Percentiles rank a stretch among this genome's conserved stretches.
phyloP scores from a whole-genome alignment of 2,113 vertebrate species.

The Cheilinus undulatus region DNA sequence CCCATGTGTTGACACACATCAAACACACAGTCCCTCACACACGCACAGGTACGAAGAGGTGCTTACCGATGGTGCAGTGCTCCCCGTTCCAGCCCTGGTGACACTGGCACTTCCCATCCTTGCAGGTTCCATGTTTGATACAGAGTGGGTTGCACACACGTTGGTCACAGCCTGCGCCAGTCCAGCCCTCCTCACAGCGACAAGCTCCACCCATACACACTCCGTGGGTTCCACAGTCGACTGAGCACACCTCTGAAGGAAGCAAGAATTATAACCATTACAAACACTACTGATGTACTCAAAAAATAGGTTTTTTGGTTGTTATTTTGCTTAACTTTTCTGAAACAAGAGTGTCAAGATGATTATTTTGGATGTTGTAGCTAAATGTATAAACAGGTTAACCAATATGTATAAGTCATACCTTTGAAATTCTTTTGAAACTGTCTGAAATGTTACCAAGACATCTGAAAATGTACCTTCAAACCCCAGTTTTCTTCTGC shows the following conservation, averaged over 20 bases:
- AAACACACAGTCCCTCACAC: constrained; percentile 34
- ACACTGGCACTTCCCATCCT: constrained; percentile 99
- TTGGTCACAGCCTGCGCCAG: constrained; percentile 94
- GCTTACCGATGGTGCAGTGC: constrained; percentile 99
- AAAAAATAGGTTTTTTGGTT: too few species aligned
- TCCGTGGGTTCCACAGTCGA: constrained; percentile 98
- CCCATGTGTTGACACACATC: constrained; percentile 53
- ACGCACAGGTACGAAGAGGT: constrained; percentile 23
- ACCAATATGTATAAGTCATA: too few species aligned
- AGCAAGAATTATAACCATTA: not conserved
- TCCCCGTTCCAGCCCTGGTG: constrained; percentile 99
- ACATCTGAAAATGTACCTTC: not conserved
- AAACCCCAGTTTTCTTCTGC: not conserved
- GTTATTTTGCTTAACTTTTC: too few species aligned
- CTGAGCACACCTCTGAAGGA: constrained; percentile 94
- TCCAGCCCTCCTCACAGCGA: constrained; percentile 99
- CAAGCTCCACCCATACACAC: constrained; percentile 97
- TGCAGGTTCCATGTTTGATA: constrained; percentile 98
- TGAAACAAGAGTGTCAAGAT: too few species aligned
- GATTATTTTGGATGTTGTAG: too few species aligned
- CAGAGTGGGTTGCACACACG: constrained; percentile 98
- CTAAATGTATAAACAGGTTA: too few species aligned
- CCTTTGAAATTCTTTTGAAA: too few species aligned
- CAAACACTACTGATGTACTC: not conserved
- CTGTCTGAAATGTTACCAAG: not conserved